Conservation (phyloP, 2,113 vertebrate genomes). For the Reinhardtius hippoglossoides region DNA sequence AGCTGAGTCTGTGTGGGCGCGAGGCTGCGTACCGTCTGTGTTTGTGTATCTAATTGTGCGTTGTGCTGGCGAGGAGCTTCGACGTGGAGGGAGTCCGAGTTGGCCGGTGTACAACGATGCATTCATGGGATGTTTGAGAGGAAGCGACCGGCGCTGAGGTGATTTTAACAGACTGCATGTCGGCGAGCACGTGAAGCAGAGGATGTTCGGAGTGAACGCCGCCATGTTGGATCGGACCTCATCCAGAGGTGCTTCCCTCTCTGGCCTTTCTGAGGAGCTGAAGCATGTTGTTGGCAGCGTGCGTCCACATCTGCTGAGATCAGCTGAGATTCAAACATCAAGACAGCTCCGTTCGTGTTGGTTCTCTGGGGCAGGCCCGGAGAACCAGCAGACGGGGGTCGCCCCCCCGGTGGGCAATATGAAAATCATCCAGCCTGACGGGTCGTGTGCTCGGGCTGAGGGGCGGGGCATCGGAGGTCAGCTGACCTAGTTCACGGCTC, state of each 20-base stretch:
- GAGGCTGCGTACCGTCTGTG: slow-evolving; percentile 41
- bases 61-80: slow-evolving; percentile 28
- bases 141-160: background rate
- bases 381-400: too few relatives aligned
- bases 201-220: background rate
- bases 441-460: too few relatives aligned
- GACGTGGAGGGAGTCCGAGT: slow-evolving; percentile 26
- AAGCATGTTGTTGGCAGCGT: background rate
- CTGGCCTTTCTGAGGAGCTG: background rate
- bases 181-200: background rate
- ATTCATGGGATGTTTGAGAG: slow-evolving; percentile 42
- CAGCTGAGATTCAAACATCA: background rate
- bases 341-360: too few relatives aligned
- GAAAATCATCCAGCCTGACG: too few relatives aligned
- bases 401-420: too few relatives aligned
- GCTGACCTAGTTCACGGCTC: too few relatives aligned
- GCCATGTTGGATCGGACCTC: background rate
- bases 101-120: slow-evolving; percentile 29
- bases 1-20: slow-evolving; percentile 37
- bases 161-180: background rate
- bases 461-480: too few relatives aligned
- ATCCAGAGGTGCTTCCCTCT: background rate
- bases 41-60: slow-evolving; percentile 52
- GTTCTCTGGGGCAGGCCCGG: too few relatives aligned
- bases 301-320: background rate